Percentiles rank a stretch among this genome's conserved stretches.
These are phyloP conservation scores for Trachelus tabidus DNA, from an alignment of 2,888 invertebrate genomes.

Conservation along the genomic window DNA sequence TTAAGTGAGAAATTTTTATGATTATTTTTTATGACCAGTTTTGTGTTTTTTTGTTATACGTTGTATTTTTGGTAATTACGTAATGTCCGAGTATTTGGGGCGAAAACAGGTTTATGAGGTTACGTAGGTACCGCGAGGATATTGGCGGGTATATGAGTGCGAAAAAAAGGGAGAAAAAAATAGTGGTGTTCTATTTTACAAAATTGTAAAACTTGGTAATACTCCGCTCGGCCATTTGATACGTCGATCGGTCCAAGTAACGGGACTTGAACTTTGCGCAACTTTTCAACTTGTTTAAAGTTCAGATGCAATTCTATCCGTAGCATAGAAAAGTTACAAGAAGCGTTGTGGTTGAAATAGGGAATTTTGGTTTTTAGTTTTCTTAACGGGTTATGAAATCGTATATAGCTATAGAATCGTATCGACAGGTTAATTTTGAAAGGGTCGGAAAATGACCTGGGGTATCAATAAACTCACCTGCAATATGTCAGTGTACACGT, in stretches of 20 bases:
- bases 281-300: conserved; percentile 46
- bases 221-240: conserved; percentile 4
- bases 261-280: conserved; percentile 27
- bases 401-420: not conserved
- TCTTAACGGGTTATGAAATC: not conserved
- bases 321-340: conserved; percentile 26
- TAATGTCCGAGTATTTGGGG: not conserved
- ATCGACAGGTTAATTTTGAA: not conserved
- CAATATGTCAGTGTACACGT: not conserved
- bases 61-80: not conserved
- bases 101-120: not conserved
- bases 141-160: not conserved
- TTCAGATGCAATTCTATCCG: conserved; percentile 40
- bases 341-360: not conserved
- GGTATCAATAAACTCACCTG: not conserved
- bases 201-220: conserved; percentile 37
- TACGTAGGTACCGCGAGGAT: not conserved
- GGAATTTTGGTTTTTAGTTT: not conserved
- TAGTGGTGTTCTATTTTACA: not conserved
- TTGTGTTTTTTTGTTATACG: not conserved
- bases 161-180: not conserved
- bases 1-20: not conserved
- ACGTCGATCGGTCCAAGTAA: conserved; percentile 30
- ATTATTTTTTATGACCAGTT: not conserved
- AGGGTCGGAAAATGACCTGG: too few relatives aligned